phyloP scores from a whole-genome alignment of 2,888 invertebrate species.

The Elgonia sp. region DNA sequence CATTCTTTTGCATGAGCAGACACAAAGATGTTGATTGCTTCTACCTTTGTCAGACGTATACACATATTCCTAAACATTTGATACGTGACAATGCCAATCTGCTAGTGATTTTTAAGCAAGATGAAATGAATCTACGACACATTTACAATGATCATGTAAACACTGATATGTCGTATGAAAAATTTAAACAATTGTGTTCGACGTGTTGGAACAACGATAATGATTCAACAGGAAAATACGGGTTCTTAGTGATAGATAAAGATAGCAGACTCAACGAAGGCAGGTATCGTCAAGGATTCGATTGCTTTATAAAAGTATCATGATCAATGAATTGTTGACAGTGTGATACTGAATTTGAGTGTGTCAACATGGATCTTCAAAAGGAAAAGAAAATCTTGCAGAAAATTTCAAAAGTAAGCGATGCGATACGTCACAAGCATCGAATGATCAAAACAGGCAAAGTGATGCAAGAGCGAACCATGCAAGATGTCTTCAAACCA shows the following conservation, averaged over 20 bases:
- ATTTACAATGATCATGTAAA: too few species aligned
- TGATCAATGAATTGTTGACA: slow-evolving; percentile 14
- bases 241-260: slow-evolving; percentile 39
- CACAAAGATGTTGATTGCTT: slow-evolving; percentile 78
- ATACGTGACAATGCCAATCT: slow-evolving; percentile 16
- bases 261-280: slow-evolving; percentile 42
- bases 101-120: background rate
- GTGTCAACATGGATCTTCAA: background rate
- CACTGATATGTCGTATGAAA: slow-evolving; percentile 26
- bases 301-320: slow-evolving; percentile 36
- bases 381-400: slow-evolving; percentile 28
- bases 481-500: slow-evolving; percentile 36
- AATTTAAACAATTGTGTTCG: slow-evolving; percentile 74
- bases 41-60: slow-evolving; percentile 5
- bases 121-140: slow-evolving; percentile 5
- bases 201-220: slow-evolving; percentile 14
- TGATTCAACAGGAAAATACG: slow-evolving; percentile 51
- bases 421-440: slow-evolving; percentile 44
- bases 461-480: slow-evolving; percentile 15
- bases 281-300: slow-evolving; percentile 45
- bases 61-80: slow-evolving; percentile 10
- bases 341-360: slow-evolving; percentile 1
- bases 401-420: slow-evolving; percentile 34
- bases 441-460: slow-evolving; percentile 37
- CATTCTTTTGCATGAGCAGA: slow-evolving; percentile 73